Conservation (phyloP, 2,888 invertebrate species). For the Limnephilus lunatus region DNA sequence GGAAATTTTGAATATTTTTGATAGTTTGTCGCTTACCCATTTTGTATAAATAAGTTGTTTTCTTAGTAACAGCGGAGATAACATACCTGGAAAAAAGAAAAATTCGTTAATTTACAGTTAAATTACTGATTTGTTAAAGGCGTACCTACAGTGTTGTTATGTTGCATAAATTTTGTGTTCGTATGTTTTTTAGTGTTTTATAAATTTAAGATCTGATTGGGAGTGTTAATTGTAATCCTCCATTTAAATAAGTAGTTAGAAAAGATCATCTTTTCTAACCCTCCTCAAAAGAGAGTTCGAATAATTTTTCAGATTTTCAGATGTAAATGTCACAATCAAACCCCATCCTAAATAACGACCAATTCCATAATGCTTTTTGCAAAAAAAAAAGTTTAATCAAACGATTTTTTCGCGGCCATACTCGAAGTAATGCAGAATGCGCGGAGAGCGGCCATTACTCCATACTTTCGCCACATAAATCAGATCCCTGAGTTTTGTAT, state of each 20-base stretch:
- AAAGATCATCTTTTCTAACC: too few species aligned
- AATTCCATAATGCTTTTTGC: slow-evolving; percentile 20
- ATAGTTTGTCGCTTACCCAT: not conserved
- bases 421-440: slow-evolving; percentile 49
- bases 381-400: slow-evolving; percentile 42
- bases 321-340: slow-evolving; percentile 8
- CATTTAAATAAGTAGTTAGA: not conserved
- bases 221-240: not conserved
- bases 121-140: not conserved
- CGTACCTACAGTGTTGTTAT: too few species aligned
- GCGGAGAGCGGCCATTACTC: slow-evolving; percentile 53
- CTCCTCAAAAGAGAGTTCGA: not conserved
- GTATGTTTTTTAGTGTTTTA: not conserved
- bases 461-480: slow-evolving; percentile 51
- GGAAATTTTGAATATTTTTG: too few species aligned
- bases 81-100: not conserved
- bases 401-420: slow-evolving; percentile 40
- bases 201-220: not conserved
- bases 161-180: too few species aligned
- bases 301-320: not conserved
- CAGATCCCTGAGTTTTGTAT: slow-evolving; percentile 44
- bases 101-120: not conserved
- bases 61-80: not conserved
- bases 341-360: slow-evolving; percentile 26
- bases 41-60: not conserved